These are phyloP conservation scores for Synanthedon myopaeformis DNA, from an alignment of 2,888 invertebrate species.

Conservation along the genomic window DNA sequence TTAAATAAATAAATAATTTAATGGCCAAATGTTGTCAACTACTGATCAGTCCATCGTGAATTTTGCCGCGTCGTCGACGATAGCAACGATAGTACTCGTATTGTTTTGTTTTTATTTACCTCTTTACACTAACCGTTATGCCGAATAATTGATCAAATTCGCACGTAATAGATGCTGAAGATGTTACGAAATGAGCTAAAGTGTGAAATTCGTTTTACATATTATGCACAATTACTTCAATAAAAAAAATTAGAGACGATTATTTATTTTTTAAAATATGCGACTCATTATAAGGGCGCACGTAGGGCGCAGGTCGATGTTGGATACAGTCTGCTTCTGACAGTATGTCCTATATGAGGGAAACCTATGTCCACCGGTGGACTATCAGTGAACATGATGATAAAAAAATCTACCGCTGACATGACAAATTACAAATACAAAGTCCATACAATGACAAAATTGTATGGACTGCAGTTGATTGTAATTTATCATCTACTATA, in stretches of 20 bases:
- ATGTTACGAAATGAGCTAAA: background rate
- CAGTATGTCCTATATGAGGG: no score
- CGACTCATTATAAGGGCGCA: background rate
- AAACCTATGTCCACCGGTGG: no score
- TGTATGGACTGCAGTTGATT: no score
- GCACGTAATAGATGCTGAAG: background rate
- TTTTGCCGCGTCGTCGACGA: slow-evolving; percentile 17
- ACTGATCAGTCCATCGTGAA: slow-evolving; percentile 17
- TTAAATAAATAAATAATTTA: no score
- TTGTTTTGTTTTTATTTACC: background rate
- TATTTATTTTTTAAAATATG: background rate
- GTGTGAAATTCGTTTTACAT: background rate
- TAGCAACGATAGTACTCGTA: slow-evolving; percentile 5
- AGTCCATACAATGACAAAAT: no score
- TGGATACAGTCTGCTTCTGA: no score
- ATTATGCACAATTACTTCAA: background rate
- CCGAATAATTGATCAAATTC: background rate
- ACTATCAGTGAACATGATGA: no score
- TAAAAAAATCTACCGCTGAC: no score
- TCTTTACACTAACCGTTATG: background rate
- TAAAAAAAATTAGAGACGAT: background rate
- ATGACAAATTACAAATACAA: no score
- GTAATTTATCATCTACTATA: no score
- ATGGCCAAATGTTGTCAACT: slow-evolving; percentile 2
- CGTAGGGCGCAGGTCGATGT: no score